Conservation (phyloP, 2,888 invertebrate species). For the Netelia virgata region DNA sequence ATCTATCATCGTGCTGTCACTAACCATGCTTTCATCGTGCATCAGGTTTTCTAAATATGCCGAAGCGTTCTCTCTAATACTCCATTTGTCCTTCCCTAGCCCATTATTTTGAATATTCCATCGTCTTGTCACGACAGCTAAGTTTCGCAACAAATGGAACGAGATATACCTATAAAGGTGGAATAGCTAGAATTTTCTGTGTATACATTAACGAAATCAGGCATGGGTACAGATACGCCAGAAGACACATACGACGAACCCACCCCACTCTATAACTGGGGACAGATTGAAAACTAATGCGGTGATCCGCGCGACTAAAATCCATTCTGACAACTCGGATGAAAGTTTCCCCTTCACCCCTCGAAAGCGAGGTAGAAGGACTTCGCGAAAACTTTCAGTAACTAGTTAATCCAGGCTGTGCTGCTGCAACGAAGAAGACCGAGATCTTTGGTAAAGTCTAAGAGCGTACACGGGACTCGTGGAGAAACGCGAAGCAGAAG, state of each 20-base stretch:
- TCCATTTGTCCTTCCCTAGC: slow-evolving; percentile 30
- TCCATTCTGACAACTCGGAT: slow-evolving; percentile 65
- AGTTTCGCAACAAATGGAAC: background rate
- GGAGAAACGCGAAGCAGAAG: slow-evolving; percentile 25
- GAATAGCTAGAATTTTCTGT: background rate
- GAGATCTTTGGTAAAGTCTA: slow-evolving; percentile 33
- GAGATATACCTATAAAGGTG: background rate
- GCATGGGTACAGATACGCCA: slow-evolving; percentile 24
- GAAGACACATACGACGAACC: slow-evolving; percentile 18
- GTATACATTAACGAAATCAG: slow-evolving; percentile 38
- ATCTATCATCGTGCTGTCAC: slow-evolving; percentile 72
- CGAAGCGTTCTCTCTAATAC: slow-evolving; percentile 40
- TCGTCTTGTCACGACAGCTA: background rate
- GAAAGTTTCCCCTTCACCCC: slow-evolving; percentile 44
- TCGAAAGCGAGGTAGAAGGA: slow-evolving; percentile 25
- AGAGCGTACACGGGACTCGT: slow-evolving; percentile 36
- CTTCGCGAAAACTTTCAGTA: slow-evolving; percentile 63
- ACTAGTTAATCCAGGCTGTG: slow-evolving; percentile 66
- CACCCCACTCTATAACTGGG: slow-evolving; percentile 36
- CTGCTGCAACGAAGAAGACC: slow-evolving; percentile 39
- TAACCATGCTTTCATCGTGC: background rate
- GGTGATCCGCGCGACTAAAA: slow-evolving; percentile 58
- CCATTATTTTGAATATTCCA: background rate
- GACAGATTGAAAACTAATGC: slow-evolving; percentile 68
- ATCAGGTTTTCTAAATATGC: slow-evolving; percentile 18